Percentiles rank a stretch among this genome's conserved stretches.
phyloP scores from a whole-genome alignment of 2,113 vertebrate species.

The Phainopepla nitens region DNA sequence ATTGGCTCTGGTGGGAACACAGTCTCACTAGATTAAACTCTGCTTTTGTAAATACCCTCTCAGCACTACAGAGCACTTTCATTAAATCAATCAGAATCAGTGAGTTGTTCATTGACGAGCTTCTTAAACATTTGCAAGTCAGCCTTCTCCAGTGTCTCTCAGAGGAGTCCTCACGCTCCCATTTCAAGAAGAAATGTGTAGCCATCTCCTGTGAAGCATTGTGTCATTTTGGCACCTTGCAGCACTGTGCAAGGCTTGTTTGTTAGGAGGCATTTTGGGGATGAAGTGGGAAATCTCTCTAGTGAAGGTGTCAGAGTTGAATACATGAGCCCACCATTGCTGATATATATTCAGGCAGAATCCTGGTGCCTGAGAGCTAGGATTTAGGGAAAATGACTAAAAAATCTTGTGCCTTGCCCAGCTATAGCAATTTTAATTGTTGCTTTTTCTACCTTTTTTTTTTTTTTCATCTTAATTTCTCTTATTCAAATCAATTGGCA shows the following conservation, averaged over 20 bases:
- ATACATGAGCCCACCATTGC: neutral
- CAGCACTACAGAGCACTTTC: neutral
- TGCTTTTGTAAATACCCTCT: neutral
- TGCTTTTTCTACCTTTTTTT: neutral
- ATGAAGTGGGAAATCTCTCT: neutral
- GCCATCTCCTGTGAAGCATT: neutral
- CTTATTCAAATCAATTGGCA: neutral
- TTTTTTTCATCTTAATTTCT: neutral
- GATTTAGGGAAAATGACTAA: neutral
- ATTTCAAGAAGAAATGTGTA: neutral
- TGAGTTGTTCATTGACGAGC: neutral
- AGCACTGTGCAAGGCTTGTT: neutral
- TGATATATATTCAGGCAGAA: neutral
- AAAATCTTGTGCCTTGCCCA: neutral
- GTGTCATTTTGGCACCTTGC: neutral
- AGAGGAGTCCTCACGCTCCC: neutral
- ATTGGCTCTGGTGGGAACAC: neutral
- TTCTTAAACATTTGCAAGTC: conserved; percentile 11
- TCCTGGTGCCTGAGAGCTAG: neutral
- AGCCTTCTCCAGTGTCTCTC: neutral
- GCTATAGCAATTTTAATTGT: neutral
- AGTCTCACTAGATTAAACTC: conserved; percentile 20
- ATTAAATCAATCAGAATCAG: neutral
- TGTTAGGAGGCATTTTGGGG: neutral
- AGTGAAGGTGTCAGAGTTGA: neutral